Percentiles rank a stretch among this genome's conserved stretches.
phyloP scores from a whole-genome alignment of 2,113 vertebrate genomes.

The Junco hyemalis region DNA sequence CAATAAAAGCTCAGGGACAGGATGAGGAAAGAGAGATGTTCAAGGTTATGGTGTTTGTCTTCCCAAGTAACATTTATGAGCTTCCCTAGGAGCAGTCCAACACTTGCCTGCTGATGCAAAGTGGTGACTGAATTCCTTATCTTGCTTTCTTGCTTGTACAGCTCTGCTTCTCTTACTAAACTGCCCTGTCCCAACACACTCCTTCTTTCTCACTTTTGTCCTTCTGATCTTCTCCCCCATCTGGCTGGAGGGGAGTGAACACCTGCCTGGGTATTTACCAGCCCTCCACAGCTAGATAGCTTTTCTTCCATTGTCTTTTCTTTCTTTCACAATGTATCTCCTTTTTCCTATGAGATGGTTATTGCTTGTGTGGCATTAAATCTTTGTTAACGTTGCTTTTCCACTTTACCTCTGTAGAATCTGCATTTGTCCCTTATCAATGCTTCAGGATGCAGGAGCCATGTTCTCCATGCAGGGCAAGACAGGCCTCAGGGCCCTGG shows the following conservation, averaged over 20 bases:
- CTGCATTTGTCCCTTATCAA: background rate
- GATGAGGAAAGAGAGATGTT: background rate
- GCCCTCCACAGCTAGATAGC: background rate
- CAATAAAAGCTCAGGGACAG: background rate
- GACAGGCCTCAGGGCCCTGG: background rate
- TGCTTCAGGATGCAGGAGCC: background rate
- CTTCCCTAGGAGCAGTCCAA: background rate
- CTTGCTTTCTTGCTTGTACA: background rate
- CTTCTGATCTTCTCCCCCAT: background rate
- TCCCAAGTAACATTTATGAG: background rate
- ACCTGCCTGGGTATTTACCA: background rate
- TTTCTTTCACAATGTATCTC: background rate
- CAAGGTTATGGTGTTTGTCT: background rate
- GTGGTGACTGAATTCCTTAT: background rate
- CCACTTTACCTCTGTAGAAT: background rate
- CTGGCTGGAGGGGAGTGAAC: fast-evolving
- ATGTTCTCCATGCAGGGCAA: background rate
- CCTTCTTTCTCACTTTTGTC: background rate
- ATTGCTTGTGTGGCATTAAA: fast-evolving
- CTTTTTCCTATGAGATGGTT: background rate
- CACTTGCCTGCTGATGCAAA: background rate
- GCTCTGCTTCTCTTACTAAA: background rate
- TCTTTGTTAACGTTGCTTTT: background rate
- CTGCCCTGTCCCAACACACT: background rate
- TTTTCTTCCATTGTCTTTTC: background rate